Conservation (phyloP, 2,888 invertebrate genomes). For the Halocaridina rubra region DNA sequence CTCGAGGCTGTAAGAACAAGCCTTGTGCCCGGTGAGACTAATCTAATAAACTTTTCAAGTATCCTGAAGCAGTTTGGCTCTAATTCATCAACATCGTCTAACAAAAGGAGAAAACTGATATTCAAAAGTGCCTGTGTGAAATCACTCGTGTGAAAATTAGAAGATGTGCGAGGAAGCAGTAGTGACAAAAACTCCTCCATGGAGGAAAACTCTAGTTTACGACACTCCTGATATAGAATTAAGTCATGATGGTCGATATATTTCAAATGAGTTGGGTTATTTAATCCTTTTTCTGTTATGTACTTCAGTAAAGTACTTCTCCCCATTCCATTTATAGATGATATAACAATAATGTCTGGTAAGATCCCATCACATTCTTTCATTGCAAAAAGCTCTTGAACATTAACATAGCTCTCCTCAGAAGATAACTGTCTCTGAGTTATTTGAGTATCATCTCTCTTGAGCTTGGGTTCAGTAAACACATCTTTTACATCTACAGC, state of each 20-base stretch:
- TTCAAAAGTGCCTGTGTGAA: conserved; percentile 28
- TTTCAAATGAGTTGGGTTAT: neutral
- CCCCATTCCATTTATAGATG: conserved; percentile 54
- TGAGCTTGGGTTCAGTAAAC: conserved; percentile 23
- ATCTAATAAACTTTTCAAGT: conserved; percentile 40
- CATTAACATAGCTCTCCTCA: conserved; percentile 17
- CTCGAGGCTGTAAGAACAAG: conserved; percentile 24
- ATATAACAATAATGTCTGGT: conserved; percentile 45
- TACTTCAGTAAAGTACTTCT: conserved; percentile 42
- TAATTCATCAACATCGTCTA: conserved; percentile 48
- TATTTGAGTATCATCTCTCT: conserved; percentile 33
- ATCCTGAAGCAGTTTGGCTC: conserved; percentile 26
- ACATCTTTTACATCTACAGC: conserved; percentile 2
- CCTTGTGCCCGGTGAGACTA: conserved; percentile 29
- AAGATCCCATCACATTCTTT: conserved; percentile 18
- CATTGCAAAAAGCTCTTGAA: conserved; percentile 29
- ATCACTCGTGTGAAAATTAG: conserved; percentile 18
- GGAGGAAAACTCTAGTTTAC: conserved; percentile 16
- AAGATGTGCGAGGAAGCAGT: conserved; percentile 41
- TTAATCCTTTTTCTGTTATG: conserved; percentile 18
- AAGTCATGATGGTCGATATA: conserved; percentile 20
- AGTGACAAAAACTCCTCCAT: conserved; percentile 15
- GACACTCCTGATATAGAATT: conserved; percentile 33
- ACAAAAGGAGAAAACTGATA: conserved; percentile 36
- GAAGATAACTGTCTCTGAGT: conserved; percentile 22